Percentiles rank a stretch among this genome's conserved stretches.
Evolutionary conservation across 2,888 invertebrate species (phyloP).

Genomic region (Andricus quercusramuli): DNA sequence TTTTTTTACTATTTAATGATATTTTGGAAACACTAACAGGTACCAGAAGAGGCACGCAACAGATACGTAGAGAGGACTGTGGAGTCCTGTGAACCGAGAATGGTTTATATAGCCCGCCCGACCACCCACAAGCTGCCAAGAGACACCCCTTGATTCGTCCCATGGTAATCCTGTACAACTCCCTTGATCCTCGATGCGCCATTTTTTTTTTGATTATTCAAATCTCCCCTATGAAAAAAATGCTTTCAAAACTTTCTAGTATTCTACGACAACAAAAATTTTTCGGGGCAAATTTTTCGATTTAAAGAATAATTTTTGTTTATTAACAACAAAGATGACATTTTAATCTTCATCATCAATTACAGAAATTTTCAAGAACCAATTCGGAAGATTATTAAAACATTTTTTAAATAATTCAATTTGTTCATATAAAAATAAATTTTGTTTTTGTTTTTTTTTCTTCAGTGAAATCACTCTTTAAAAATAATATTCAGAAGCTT

Average conservation of each 20-base stretch:
- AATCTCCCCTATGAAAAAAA: background rate
- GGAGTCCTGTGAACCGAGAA: constrained; percentile 63
- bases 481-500: no score
- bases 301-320: no score
- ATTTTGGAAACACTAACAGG: constrained; percentile 38
- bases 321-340: no score
- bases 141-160: constrained; percentile 24
- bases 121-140: constrained; percentile 64
- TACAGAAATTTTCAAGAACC: no score
- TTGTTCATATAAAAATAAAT: background rate
- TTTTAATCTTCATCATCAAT: no score
- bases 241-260: no score
- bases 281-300: no score
- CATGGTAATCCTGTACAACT: constrained; percentile 13
- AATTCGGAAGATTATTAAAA: no score
- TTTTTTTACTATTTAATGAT: background rate
- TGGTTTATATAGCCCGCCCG: constrained; percentile 70
- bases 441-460: no score
- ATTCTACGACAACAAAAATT: background rate
- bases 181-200: background rate
- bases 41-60: constrained; percentile 29
- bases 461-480: no score
- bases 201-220: background rate
- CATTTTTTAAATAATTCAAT: background rate
- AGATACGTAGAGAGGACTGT: constrained; percentile 64